These are phyloP conservation scores for Cossypha niveicapilla DNA, from an alignment of 2,797 vertebrate species.

Conservation along the genomic window DNA sequence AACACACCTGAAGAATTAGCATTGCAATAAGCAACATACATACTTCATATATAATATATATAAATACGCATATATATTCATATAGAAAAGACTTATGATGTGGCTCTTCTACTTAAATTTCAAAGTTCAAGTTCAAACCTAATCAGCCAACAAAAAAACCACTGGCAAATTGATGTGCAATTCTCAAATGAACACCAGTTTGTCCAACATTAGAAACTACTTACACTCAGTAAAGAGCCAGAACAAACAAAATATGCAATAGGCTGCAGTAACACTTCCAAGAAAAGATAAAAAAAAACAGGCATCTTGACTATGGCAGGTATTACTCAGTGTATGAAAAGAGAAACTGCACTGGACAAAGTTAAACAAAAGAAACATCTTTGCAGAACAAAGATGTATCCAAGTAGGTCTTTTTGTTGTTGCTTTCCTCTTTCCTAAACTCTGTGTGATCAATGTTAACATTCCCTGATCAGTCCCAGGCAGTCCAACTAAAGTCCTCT, in stretches of 20 bases:
- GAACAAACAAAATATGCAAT: fast-evolving
- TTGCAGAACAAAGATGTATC: neutral
- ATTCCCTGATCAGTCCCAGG: neutral
- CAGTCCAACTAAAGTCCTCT: neutral
- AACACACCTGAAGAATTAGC: neutral
- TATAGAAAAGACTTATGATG: neutral
- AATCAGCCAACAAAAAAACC: neutral
- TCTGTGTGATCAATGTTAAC: neutral
- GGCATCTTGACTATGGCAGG: neutral
- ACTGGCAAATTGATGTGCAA: neutral
- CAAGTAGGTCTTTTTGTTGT: neutral
- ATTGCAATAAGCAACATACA: neutral
- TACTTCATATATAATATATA: neutral
- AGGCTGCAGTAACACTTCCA: neutral
- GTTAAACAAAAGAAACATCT: neutral
- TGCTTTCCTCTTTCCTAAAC: neutral
- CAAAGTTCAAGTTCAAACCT: neutral
- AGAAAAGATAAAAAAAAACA: neutral
- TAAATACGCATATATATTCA: neutral
- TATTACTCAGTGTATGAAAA: neutral
- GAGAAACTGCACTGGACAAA: neutral
- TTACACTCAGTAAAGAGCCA: neutral
- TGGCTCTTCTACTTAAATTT: neutral
- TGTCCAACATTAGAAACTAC: neutral
- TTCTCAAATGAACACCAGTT: neutral